Evolutionary conservation across 2,888 invertebrate species (phyloP).

Genomic region (Diaphora mendica): DNA sequence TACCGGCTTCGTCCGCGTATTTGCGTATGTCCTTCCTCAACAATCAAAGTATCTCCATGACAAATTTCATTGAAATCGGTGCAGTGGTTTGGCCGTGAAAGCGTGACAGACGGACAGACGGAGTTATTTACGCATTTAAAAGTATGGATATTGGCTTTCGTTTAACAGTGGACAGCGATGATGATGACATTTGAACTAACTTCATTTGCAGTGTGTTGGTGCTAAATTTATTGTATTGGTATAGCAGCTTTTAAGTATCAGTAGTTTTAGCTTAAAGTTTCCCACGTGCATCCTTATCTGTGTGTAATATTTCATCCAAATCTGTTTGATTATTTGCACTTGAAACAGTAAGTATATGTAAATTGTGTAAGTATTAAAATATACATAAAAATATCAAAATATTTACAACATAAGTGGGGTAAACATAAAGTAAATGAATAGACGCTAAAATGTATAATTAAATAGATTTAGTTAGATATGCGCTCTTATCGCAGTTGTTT

Average conservation of each 20-base stretch:
- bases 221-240: background rate
- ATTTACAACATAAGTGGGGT: background rate
- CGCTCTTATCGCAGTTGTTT: background rate
- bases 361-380: background rate
- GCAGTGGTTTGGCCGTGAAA: no score
- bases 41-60: no score
- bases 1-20: no score
- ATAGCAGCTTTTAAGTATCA: background rate
- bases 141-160: no score
- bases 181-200: conserved; percentile 14
- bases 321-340: background rate
- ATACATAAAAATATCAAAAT: background rate
- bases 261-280: background rate
- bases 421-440: background rate
- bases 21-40: no score
- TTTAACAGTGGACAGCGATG: no score
- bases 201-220: conserved; percentile 1
- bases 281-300: no score
- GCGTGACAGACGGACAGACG: no score
- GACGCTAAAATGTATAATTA: no score
- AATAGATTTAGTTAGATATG: background rate
- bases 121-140: no score
- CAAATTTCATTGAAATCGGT: no score
- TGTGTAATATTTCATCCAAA: background rate
- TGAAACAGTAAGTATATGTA: background rate